These are phyloP conservation scores for Eretmocerus hayati DNA, from an alignment of 2,888 invertebrate genomes.

Conservation along the genomic window DNA sequence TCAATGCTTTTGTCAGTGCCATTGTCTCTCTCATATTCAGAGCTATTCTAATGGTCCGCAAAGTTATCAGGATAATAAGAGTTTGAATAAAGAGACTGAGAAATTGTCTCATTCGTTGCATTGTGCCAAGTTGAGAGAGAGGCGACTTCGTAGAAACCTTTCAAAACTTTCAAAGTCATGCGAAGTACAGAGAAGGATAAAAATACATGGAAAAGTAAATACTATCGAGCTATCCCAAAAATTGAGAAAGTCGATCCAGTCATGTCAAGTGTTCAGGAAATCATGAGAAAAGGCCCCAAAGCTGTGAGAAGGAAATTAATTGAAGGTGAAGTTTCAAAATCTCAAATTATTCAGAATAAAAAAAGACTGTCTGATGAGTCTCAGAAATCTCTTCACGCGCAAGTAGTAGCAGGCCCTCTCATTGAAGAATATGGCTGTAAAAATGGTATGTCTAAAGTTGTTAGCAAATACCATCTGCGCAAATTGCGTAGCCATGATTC, in stretches of 20 bases:
- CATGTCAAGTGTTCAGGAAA: not conserved
- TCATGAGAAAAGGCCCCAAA: not conserved
- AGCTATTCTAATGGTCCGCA: too few species aligned
- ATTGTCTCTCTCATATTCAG: too few species aligned
- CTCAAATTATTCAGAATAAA: not conserved
- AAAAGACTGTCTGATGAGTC: not conserved
- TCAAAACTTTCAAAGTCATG: too few species aligned
- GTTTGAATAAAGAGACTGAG: too few species aligned
- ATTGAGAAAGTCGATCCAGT: not conserved
- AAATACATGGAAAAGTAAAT: too few species aligned
- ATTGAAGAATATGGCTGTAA: not conserved
- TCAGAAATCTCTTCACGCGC: not conserved
- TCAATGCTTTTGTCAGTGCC: too few species aligned
- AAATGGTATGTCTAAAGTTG: not conserved
- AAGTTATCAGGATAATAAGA: too few species aligned
- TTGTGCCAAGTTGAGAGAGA: too few species aligned
- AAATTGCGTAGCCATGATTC: not conserved
- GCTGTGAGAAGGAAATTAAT: not conserved
- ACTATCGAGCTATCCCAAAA: too few species aligned
- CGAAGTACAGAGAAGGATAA: too few species aligned
- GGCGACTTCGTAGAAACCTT: too few species aligned
- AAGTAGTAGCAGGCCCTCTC: not conserved
- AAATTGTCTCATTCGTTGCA: too few species aligned
- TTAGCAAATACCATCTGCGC: not conserved
- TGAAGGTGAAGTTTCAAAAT: not conserved